Base-by-base conservation (phyloP, 2,888 invertebrate species). In the Noctua pronuba region DNA sequence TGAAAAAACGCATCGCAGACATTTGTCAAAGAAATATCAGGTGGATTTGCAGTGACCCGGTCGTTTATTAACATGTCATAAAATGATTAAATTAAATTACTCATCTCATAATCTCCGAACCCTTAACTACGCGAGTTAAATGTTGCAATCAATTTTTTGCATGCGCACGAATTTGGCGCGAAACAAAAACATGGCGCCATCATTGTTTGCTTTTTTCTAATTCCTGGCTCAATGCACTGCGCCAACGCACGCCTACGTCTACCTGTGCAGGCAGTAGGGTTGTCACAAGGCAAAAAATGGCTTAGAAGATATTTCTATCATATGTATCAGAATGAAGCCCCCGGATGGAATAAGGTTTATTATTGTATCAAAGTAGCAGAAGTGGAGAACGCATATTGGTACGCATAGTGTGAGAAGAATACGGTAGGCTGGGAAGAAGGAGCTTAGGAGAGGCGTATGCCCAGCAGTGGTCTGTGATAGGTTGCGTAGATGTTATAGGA, bases 191-290 rank as follows among this genome's bases (percentile, higher is more conserved):
- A 70, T 86, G 90, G 90, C 90, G 89, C 90, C 90, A 84, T 80
- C 78, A 90, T 89, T 89, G 89, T 90, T 89, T 77, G 78, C 46
- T 84, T 81, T 85, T 88, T 89, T 90, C 76, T 83, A 82, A 88
- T 83, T 86, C 88, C 75, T 70, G 81, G 77, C 83, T 81, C 81
- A 82, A 84, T 88, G 86, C 86, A 83, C 74, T 80, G 80, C 86
- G 86, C 90, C 90, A 85, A 90, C 88, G 86, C 86, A 79, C 89
- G 79, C 89, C 90, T 87, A 90, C 89, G 73, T 68, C 65, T 80
- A 78, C 80, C 83, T 83, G 80, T 77, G 73, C 81, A 80, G 78
- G 80, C 66, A 68, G 44, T 73, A 88, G 86, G 88, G 88, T 38
- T 89, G 83, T 0, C 78, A 74, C 11, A 49, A 55, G 2, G 10